Evolutionary conservation across 2,888 invertebrate genomes (phyloP).

Genomic region (Amphipyra tragopoginis): DNA sequence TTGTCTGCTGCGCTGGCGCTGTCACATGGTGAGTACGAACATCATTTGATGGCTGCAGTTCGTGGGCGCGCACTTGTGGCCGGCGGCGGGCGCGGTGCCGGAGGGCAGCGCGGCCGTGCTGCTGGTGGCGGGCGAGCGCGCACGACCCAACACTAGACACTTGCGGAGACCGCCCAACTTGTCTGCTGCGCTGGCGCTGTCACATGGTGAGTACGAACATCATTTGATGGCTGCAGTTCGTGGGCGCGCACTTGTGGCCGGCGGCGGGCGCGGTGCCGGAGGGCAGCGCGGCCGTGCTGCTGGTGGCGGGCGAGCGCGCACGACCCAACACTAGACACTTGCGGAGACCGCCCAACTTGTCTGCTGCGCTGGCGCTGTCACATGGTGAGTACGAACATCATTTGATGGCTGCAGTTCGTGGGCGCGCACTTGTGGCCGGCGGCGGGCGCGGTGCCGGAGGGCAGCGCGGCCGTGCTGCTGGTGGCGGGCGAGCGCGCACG

Average conservation of each 20-base stretch:
- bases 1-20: conserved; percentile 50
- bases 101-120: conserved; percentile 81
- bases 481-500: conserved; percentile 71
- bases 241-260: not conserved
- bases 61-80: conserved; percentile 74
- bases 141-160: conserved; percentile 61
- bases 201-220: conserved; percentile 52
- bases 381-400: conserved; percentile 51
- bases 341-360: conserved; percentile 57
- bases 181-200: conserved; percentile 48
- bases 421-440: not conserved
- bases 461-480: conserved; percentile 26
- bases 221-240: not conserved
- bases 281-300: conserved; percentile 22
- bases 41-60: conserved; percentile 92
- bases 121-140: conserved; percentile 71
- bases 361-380: conserved; percentile 44
- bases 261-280: too few species aligned
- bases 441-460: too few species aligned
- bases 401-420: not conserved
- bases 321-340: conserved; percentile 65
- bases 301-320: conserved; percentile 69
- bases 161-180: conserved; percentile 61
- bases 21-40: conserved; percentile 50
- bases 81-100: conserved; percentile 78